phyloP scores from a whole-genome alignment of 2,113 vertebrate genomes.

The Neogale vison region DNA sequence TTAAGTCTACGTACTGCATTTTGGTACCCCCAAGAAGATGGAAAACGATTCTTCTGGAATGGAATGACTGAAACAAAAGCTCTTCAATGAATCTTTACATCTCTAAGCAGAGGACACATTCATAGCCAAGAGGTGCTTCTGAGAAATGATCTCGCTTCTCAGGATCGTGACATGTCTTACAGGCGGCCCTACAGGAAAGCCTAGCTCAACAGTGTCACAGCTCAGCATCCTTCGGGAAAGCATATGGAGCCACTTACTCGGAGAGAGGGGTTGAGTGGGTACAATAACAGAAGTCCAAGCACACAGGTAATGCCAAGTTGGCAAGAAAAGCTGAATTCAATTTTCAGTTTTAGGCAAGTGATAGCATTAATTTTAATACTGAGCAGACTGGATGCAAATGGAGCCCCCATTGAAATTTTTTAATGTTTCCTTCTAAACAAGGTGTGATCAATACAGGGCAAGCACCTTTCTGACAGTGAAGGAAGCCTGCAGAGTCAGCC shows the following conservation, averaged over 20 bases:
- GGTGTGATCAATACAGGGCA: background rate
- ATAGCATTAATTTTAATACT: background rate
- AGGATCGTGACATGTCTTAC: background rate
- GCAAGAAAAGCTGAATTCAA: background rate
- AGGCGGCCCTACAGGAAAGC: background rate
- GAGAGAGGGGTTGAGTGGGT: background rate
- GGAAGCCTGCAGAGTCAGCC: background rate
- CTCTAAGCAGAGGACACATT: background rate
- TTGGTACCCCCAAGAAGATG: background rate
- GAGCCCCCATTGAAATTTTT: background rate
- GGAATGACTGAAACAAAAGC: background rate
- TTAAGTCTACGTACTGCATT: background rate
- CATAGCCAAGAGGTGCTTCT: background rate
- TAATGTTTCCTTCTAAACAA: background rate
- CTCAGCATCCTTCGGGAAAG: background rate
- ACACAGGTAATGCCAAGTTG: background rate
- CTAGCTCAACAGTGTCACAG: background rate
- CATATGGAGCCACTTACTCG: background rate
- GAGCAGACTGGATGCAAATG: background rate
- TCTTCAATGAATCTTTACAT: background rate
- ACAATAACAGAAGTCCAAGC: background rate
- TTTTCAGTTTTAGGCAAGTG: conserved; percentile 6
- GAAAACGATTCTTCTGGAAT: background rate
- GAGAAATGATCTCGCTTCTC: background rate
- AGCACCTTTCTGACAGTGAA: background rate